phyloP scores from a whole-genome alignment of 2,113 vertebrate species.

The Origma solitaria region DNA sequence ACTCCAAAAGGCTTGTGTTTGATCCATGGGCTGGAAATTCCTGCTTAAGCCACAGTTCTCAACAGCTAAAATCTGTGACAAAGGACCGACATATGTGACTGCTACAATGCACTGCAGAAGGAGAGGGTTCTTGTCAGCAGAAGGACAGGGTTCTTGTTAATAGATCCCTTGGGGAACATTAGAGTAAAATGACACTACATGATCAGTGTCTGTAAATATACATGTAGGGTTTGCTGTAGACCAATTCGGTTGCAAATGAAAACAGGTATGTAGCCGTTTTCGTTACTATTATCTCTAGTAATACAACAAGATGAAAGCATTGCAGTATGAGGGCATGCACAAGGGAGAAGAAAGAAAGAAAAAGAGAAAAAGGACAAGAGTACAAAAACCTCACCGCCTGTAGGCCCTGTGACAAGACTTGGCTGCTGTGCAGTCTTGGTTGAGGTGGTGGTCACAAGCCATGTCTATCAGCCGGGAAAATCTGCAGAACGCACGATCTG shows the following conservation, averaged over 20 bases:
- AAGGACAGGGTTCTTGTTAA: background rate
- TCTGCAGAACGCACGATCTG: background rate
- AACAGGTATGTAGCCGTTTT: too few species aligned
- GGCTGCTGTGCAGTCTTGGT: background rate
- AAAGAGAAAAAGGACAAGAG: too few species aligned
- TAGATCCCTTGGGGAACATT: background rate
- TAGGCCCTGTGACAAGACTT: background rate
- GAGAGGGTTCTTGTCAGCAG: background rate
- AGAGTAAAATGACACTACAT: background rate
- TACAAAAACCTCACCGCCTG: background rate
- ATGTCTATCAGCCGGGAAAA: background rate
- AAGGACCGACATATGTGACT: background rate
- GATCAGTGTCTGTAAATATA: background rate
- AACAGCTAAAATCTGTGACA: background rate
- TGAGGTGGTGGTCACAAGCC: background rate
- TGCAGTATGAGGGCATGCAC: background rate
- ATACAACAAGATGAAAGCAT: background rate
- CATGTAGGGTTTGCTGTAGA: background rate
- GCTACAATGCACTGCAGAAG: background rate
- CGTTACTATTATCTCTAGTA: background rate
- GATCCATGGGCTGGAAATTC: background rate
- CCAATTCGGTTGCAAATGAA: background rate
- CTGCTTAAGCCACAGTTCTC: background rate
- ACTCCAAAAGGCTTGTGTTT: fast-evolving
- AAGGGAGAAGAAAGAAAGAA: background rate